Evolutionary conservation across 1,140 invertebrate genomes (phyloP), one percentile per base, ranked within the genome.

Genomic region (Spodoptera frugiperda): DNA sequence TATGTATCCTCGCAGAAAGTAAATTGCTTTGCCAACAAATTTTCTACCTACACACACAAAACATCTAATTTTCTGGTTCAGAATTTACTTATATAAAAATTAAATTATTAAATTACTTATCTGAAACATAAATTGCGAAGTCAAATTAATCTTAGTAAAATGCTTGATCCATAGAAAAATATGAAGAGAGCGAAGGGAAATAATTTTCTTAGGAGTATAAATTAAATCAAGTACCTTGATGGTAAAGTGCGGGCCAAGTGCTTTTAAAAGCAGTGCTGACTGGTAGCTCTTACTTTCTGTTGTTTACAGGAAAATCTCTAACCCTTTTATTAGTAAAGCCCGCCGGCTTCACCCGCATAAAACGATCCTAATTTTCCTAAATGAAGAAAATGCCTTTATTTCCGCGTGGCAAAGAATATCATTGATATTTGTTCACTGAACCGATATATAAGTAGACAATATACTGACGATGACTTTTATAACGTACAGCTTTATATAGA

Each of bases 1-100:
- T 85, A 85, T 81, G 54, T 78, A 68, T 76, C 49, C 51, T 61
- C 73, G 70, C 65, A 78, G 63, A 82, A 70, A 55, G 65, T 71
- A 78, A 81, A 81, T 81, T 77, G 46, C 65, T 76, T 74, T 61
- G 63, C 25, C 65, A 79, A 82, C 65, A 77, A 81, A 71, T 78
- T 78, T 65, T 25, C 25, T 74, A 70, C 55, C 48, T 70, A 63
- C 61, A 72, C 14, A 30, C 33, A 49, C 39, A 54, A 25, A 59
- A 57, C 39, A 51, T 72, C 53, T 77, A 51, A 77, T 77, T 63
- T 63, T 61, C 49, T 59, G 30, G 44, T 30, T 61, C 14, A 21
- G 48, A 77, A 70, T 70, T 72, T 21, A 61, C 25, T 72, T 33
- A 53, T 53, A 54, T 46, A 25, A 75, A 73, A 73, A 73, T 46